Base-by-base conservation (phyloP, 2,113 vertebrate species). In the Neogobius melanostomus region DNA sequence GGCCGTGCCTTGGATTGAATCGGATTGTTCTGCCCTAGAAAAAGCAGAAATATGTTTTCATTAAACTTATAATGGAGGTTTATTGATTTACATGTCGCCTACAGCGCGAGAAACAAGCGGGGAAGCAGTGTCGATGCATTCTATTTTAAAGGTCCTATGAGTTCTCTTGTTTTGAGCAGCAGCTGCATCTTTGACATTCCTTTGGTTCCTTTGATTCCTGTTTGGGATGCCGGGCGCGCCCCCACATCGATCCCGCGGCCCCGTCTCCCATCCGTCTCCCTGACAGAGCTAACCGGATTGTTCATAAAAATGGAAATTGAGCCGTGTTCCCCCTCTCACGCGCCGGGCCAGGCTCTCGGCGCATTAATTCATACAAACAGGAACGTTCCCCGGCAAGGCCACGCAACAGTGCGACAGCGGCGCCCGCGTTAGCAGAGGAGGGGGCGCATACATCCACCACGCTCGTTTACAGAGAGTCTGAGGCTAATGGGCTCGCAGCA, bases 221-320 rank as follows among this genome's bases (percentile, higher is more conserved):
- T 72, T 85, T 82, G 83, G 89, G 79, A 91, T 82, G 90, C 89
- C 80, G 65, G 77, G 84, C 80, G 88, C 77, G 83, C 66, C 61
- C 61, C 90, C 90, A 91, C 92, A 92, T 90, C 89, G 91, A 92
- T 92, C 90, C 79, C 51, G 63, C 74, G 64, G 79, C 81, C 81
- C 89, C 82, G 80, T 79, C 77, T 89, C 28, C 88, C 88, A 91
- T 90, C 83, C 77, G 80, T 92, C 91, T 92, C 80, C 73, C 81
- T 85, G 87, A 89, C 87, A 90, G 84, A 89, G 84, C 86, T 79
- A 90, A 92, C 86, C 65, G 79, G 89, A 91, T 89, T 92, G 89
- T 91, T 92, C 85, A 93, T 92, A 92, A 92, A 92, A 92, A 93
- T 92, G 90, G 91, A 94, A 92, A 93, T 92, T 74, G 86, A 90